Evolutionary conservation across 1,140 invertebrate species (phyloP), one percentile per base, ranked within the genome.

Genomic region (Drosophila miranda): DNA sequence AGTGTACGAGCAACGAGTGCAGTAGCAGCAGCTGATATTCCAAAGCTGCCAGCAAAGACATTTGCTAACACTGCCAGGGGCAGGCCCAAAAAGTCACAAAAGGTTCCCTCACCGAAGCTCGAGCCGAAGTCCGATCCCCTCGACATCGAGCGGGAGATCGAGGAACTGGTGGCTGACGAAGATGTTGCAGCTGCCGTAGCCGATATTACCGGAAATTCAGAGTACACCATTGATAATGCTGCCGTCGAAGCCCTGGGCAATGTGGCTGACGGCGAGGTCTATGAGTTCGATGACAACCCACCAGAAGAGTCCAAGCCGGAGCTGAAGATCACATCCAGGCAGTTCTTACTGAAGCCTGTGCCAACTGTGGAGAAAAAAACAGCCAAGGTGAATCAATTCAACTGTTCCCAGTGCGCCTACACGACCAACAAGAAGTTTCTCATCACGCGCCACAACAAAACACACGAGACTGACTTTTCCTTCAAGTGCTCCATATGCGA

Each of bases 401-500:
- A 96, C 93, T 98, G 97, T 89, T 96, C 95, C 75, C 97, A 97
- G 82, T 98, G 97, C 91, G 96, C 96, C 83, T 98, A 98, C 89
- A 97, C 96, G 1, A 96, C 95, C 90, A 94, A 95, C 1, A 98
- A 98, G 91, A 93, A 95, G 71, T 98, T 98, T 89, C 92, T 99
- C 2, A 92, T 99, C 4, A 95, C 97, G 0, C 93, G 98, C 0
- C 98, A 99, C 88, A 97, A 99, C 96, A 98, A 98, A 90, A 96
- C 96, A 2, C 98, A 99, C 91, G 98, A 97, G 0, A 97, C 98
- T 87, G 98, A 99, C 83, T 92, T 97, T 21, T 97, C 98, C 0
- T 97, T 98, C 90, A 98, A 98, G 89, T 99, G 90, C 64, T 95
- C 94, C 48, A 96, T 99, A 19, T 99, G 98, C 91, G 97, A 98